Evolutionary conservation across 2,797 vertebrate species (phyloP), one percentile per base, ranked within the genome.

Genomic region (Megalops cyprinoides): DNA sequence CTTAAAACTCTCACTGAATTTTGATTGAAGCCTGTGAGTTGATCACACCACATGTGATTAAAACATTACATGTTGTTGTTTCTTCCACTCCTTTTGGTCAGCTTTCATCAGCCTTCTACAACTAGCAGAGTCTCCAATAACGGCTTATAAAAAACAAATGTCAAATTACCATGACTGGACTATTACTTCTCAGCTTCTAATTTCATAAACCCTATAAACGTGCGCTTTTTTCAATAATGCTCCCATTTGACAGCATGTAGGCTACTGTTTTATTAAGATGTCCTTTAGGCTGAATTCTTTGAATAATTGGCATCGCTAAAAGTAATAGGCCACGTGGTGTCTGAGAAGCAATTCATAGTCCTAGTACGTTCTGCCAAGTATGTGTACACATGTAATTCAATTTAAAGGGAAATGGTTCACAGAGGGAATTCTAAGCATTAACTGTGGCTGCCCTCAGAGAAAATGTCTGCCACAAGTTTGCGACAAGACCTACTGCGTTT

Each of bases 331-430:
- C n/a, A n/a, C n/a, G 3, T 58, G 10, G 18, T 31, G 25, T 9
- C 58, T n/a, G 20, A 31, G 25, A 62, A 31, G 58, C 28, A 31
- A 62, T 62, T 56, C 8, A 56, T 23, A 18, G 31, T 34, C 60
- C 60, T 34, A 60, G 60, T 69, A 65, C 42, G 65, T 69, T 39
- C 37, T 42, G 37, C 34, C 65, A 42, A 67, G 1, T 69, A 69
- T 69, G 15, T 42, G 65, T 42, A 23, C 18, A 42, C 34, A 69
- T 18, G 34, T 28, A 25, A 25, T 39, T 76, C 14, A 55, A 55
- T 56, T 31, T 77, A 77, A 77, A 44, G 62, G 65, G 51, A 77
- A 71, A 81, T 44, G 34, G 46, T 48, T 48, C 49, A 55, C 42
- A 42, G 34, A 31, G 37, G 34, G 65, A 42, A 69, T 69, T 18